Evolutionary conservation across 1,140 invertebrate species (phyloP).

Genomic region (Bombus waltoni): DNA sequence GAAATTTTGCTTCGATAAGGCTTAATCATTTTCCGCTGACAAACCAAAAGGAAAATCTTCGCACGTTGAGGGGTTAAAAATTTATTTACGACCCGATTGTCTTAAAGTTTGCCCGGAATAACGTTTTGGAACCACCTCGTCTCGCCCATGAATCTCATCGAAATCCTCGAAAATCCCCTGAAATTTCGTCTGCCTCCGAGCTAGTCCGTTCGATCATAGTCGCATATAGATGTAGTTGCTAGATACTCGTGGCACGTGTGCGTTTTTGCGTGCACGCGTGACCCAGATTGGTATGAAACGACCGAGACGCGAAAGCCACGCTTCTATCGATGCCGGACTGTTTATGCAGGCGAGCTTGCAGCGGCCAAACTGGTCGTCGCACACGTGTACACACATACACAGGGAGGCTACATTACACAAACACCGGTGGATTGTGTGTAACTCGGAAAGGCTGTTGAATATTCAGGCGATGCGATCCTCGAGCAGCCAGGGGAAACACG

Average conservation of each 20-base stretch:
- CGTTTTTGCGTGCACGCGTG: constrained; percentile 16
- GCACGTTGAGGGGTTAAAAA: neutral
- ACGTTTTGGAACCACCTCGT: neutral
- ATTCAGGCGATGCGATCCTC: constrained; percentile 76
- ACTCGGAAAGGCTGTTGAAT: constrained; percentile 78
- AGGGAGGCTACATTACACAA: constrained; percentile 27
- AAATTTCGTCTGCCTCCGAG: neutral
- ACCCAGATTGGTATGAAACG: constrained; percentile 24
- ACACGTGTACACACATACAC: constrained; percentile 42
- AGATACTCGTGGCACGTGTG: neutral
- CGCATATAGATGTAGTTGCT: neutral
- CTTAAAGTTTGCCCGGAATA: neutral
- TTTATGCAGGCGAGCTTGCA: constrained; percentile 56
- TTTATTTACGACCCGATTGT: neutral
- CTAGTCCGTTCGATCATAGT: neutral
- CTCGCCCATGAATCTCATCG: neutral
- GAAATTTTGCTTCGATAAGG: too few relatives aligned
- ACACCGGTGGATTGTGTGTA: constrained; percentile 52
- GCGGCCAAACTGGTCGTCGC: constrained; percentile 6
- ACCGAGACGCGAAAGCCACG: neutral
- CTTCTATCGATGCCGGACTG: constrained; percentile 41
- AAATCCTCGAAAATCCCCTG: neutral
- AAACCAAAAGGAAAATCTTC: neutral
- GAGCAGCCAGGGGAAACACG: constrained; percentile 69
- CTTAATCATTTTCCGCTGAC: neutral